phyloP scores from a whole-genome alignment of 1,140 invertebrate genomes.

The Sinonovacula constricta region DNA sequence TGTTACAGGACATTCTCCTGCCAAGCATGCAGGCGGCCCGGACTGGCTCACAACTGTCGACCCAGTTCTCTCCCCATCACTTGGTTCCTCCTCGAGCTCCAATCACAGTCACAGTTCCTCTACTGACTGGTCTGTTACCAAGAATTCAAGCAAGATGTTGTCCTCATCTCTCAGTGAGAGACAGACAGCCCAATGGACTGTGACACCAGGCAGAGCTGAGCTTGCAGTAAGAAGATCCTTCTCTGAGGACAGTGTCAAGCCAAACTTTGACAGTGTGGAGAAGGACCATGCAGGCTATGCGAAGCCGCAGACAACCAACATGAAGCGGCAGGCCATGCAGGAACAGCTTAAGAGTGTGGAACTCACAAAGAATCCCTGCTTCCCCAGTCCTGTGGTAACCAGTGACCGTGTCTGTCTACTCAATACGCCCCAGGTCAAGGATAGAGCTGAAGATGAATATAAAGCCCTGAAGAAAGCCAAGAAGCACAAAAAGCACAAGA shows the following conservation, averaged over 20 bases:
- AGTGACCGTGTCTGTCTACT: constrained; percentile 45
- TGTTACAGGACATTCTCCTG: constrained; percentile 37
- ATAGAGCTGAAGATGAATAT: constrained; percentile 21
- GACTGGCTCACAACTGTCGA: constrained; percentile 74
- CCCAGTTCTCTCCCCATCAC: constrained; percentile 66
- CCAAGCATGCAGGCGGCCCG: constrained; percentile 69
- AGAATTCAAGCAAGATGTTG: constrained; percentile 45
- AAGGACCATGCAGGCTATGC: background rate
- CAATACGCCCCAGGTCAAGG: constrained; percentile 3
- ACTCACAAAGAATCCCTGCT: background rate
- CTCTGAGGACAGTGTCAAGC: background rate
- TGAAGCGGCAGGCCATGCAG: background rate
- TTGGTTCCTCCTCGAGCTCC: constrained; percentile 68
- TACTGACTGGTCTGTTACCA: constrained; percentile 75
- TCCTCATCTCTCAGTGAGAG: constrained; percentile 16
- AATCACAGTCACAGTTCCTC: constrained; percentile 75
- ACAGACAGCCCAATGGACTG: constrained; percentile 42
- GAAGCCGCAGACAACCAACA: background rate
- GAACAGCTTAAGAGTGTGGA: background rate
- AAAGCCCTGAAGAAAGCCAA: constrained; percentile 17
- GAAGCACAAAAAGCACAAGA: constrained; percentile 66
- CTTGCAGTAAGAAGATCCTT: background rate
- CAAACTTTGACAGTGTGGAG: background rate
- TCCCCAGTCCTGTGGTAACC: constrained; percentile 25
- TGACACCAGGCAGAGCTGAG: constrained; percentile 52